Percentiles rank a stretch among this genome's conserved stretches.
Conservation (phyloP, 2,888 invertebrate genomes). For the Lysandra bellargus region DNA sequence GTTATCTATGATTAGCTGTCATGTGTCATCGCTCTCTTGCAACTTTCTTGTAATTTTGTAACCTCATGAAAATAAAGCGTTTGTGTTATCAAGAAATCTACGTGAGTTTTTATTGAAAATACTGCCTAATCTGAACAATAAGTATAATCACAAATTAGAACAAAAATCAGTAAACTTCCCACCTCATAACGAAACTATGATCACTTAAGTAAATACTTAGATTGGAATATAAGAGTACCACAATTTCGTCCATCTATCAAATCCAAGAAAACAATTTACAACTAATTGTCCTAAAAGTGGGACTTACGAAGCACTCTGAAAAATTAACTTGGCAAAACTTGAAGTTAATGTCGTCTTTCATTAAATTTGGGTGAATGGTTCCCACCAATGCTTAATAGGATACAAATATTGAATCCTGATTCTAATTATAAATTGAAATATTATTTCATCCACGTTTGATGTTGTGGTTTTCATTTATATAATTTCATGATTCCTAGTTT, state of each 20-base stretch:
- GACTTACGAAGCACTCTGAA: conserved; percentile 43
- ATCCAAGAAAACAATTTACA: conserved; percentile 45
- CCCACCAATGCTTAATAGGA: neutral
- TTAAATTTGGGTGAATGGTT: conserved; percentile 41
- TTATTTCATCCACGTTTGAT: neutral
- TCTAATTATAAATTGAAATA: neutral
- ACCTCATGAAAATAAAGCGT: no score
- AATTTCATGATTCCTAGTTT: no score
- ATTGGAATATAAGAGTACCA: neutral
- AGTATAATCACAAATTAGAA: no score
- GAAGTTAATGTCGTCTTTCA: conserved; percentile 42
- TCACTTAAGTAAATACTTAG: neutral
- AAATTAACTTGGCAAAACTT: conserved; percentile 39
- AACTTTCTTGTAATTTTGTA: no score
- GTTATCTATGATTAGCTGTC: no score
- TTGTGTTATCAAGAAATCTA: no score
- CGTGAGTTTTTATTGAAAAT: no score
- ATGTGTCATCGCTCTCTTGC: no score
- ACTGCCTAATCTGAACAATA: no score
- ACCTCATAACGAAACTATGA: neutral
- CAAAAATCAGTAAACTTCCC: neutral
- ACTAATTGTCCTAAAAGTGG: conserved; percentile 46
- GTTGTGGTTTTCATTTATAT: neutral
- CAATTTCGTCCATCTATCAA: conserved; percentile 44
- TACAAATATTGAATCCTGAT: conserved; percentile 2